Base-by-base conservation (phyloP, 2,797 vertebrate species). In the Lepidocolaptes lacrymiger region DNA sequence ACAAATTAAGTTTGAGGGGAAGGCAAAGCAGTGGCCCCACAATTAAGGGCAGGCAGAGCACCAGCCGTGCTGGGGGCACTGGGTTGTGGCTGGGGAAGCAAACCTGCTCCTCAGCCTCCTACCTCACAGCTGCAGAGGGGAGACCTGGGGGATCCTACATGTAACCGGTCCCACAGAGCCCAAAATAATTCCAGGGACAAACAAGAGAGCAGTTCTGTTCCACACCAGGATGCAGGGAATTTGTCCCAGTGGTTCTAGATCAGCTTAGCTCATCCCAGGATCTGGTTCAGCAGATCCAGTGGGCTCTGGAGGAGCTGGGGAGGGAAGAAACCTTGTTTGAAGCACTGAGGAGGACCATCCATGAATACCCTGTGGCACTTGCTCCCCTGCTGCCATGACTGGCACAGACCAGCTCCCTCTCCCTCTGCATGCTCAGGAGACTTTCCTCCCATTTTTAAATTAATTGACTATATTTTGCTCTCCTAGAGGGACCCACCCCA, bases 171-270 rank as follows among this genome's bases (percentile, higher is more conserved):
- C 52, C 54, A 28, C 13, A 26, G 44, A 9, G 32, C 61, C 37
- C 43, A 37, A 72, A 72, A 28, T 75, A 27, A 77, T 71, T 39
- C 61, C 69, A 51, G 28, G 46, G 54, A 75, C 64, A 83, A 64
- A 23, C 41, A 43, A 64, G 49, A 43, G 85, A 64, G 34, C 46
- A 77, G 49, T 41, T 72, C 51, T 14, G 0, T 41, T 75, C 36
- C 73, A 32, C 37, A 10, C 0, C 0, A 32, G 19, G 41, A 4
- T 7, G 1, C 30, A 49, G 18, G 16, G 0, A 0, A 44, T 69
- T 69, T 6, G 0, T 82, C 55, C n/a, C 52, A 9, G 32, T 43
- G 32, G 63, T 32, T 75, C 61, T 48, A 55, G 36, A n/a, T 61
- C 27, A 61, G 12, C 5, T 37, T n/a, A 61, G 24, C 32, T 58